These are phyloP conservation scores for Oscheius myriophilus DNA, from an alignment of 2,888 invertebrate genomes.

Conservation along the genomic window DNA sequence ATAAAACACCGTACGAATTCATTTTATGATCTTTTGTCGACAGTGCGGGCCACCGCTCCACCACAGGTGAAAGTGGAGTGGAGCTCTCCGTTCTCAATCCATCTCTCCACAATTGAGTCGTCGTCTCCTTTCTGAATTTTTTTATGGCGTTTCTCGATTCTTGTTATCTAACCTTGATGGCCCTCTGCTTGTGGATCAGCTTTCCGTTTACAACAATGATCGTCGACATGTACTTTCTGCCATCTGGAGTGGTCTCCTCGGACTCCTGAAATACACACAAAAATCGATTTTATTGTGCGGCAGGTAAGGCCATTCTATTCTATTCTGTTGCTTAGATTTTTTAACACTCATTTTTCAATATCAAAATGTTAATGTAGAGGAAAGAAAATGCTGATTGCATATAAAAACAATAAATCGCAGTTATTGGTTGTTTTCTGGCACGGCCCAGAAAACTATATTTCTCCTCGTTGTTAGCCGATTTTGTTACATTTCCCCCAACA, in stretches of 20 bases:
- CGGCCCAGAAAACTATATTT: too few species aligned
- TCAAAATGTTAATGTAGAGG: too few species aligned
- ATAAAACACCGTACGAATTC: too few species aligned
- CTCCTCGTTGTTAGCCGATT: too few species aligned
- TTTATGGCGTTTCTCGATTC: neutral
- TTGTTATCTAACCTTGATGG: conserved; percentile 17
- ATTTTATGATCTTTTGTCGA: conserved; percentile 19
- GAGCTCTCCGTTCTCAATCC: conserved; percentile 33
- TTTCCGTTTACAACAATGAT: conserved; percentile 41
- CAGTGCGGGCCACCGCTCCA: conserved; percentile 11
- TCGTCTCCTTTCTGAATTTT: conserved; percentile 30
- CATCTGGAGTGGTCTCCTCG: conserved; percentile 44
- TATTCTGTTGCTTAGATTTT: too few species aligned
- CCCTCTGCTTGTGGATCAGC: conserved; percentile 24
- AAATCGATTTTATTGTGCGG: too few species aligned
- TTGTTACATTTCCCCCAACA: too few species aligned
- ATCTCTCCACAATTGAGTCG: conserved; percentile 34
- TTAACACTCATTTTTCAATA: too few species aligned
- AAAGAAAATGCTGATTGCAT: too few species aligned
- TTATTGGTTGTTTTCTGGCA: too few species aligned
- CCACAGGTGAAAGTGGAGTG: conserved; percentile 31
- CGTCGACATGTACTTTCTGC: conserved; percentile 37
- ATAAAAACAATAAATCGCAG: too few species aligned
- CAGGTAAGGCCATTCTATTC: too few species aligned
- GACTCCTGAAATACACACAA: conserved; percentile 13